Evolutionary conservation across 2,113 vertebrate species (phyloP), one percentile per base, ranked within the genome.

Genomic region (Catharus fuscescens): DNA sequence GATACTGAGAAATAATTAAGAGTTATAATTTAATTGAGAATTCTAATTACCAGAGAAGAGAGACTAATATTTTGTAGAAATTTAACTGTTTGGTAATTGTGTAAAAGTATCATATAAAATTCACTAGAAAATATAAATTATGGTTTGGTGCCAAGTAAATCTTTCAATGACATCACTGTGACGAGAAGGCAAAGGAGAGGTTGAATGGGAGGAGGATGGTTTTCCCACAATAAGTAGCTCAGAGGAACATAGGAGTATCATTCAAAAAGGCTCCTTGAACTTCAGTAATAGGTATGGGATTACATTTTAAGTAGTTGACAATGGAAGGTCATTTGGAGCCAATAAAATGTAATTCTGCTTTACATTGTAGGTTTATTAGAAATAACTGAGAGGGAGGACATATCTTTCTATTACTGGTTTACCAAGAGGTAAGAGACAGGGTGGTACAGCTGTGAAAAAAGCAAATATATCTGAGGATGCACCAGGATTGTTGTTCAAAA

Each of bases 271-370:
- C 34, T 90, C 20, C 67, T 88, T 94, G 79, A 86, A 92, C 71
- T 93, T 86, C 50, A 70, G 21, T 88, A 70, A 73, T 83, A 95
- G 90, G 92, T 93, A 73, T 59, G 71, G 80, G 26, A 80, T 90
- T 94, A 66, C 50, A 83, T 5, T 69, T 57, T 64, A 88, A 92
- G 60, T 72, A 92, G 82, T 57, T 62, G 57, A 70, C 0, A 3
- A 78, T 82, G 86, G 74, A 92, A 88, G 71, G 71, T 93, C 79
- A 73, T 92, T 94, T 93, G 67, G 62, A 88, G 59, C 50, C 82
- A 90, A 77, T 92, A 93, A 90, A 53, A 88, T 82, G 29, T 64
- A 92, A 80, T 92, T 88, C 72, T 73, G 38, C 54, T 94, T 38
- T 90, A 94, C 80, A 28, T 42, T 86, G n/a, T 66, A 67, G 34